phyloP scores from a whole-genome alignment of 2,888 invertebrate genomes.

The Tipula lateralis region DNA sequence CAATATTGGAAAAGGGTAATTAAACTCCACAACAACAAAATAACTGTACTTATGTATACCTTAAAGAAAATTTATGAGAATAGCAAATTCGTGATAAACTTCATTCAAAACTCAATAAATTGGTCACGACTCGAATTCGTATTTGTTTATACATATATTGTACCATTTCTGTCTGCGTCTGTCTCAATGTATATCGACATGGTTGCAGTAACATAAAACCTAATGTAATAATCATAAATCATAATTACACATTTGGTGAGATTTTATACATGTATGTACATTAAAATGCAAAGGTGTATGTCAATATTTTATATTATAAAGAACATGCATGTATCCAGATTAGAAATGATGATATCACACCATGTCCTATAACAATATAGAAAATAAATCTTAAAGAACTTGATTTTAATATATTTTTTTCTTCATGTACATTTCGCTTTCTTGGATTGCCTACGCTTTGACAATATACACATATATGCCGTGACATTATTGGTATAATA shows the following conservation, averaged over 20 bases:
- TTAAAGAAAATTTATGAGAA: neutral
- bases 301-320: neutral
- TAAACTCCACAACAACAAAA: neutral
- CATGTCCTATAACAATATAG: neutral
- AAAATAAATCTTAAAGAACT: neutral
- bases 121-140: neutral
- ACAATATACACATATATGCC: neutral
- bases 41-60: too few species aligned
- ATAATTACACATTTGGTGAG: neutral
- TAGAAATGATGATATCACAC: neutral
- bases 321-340: neutral
- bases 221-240: neutral
- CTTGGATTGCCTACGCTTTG: neutral
- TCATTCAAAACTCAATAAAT: neutral
- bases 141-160: neutral
- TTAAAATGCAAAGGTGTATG: neutral
- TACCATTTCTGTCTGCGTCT: neutral
- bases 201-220: neutral
- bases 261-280: neutral
- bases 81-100: neutral
- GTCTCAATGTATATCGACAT: neutral
- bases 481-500: conserved; percentile 3
- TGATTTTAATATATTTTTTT: neutral
- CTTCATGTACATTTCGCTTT: neutral
- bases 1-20: neutral